Percentiles rank a stretch among this genome's conserved stretches.
These are phyloP conservation scores for Microplitis deprimator DNA, from an alignment of 2,888 invertebrate genomes.

Conservation along the genomic window DNA sequence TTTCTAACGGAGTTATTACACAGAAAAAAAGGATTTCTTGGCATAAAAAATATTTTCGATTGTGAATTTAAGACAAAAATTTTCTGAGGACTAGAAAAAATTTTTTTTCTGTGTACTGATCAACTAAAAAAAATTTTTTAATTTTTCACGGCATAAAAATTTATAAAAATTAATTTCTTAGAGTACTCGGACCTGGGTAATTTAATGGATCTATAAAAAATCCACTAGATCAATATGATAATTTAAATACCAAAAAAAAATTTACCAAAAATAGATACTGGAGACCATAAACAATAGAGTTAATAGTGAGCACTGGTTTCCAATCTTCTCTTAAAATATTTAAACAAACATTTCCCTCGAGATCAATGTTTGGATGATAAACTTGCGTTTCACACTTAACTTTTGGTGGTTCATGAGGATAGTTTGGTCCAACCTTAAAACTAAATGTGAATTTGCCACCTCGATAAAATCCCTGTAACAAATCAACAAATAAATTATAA, in stretches of 20 bases:
- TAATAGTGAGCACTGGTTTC: constrained; percentile 98
- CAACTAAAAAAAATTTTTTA: no score
- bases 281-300: constrained; percentile 97
- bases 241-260: constrained; percentile 29
- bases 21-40: no score
- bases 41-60: no score
- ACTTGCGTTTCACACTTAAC: constrained; percentile 98
- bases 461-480: constrained; percentile 88
- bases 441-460: constrained; percentile 96
- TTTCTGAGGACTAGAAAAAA: no score
- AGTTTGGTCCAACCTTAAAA: constrained; percentile 97
- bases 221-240: neutral
- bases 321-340: constrained; percentile 98
- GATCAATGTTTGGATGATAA: constrained; percentile 98
- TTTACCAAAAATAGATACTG: constrained; percentile 95
- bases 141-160: no score
- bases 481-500: constrained; percentile 7
- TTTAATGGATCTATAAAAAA: neutral
- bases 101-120: no score
- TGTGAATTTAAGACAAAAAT: no score
- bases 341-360: constrained; percentile 97
- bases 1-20: no score
- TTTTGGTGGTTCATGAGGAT: constrained; percentile 98
- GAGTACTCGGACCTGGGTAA: no score
- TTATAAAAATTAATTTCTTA: no score